phyloP scores from a whole-genome alignment of 2,888 invertebrate species.

The Caradrina kadenii region DNA sequence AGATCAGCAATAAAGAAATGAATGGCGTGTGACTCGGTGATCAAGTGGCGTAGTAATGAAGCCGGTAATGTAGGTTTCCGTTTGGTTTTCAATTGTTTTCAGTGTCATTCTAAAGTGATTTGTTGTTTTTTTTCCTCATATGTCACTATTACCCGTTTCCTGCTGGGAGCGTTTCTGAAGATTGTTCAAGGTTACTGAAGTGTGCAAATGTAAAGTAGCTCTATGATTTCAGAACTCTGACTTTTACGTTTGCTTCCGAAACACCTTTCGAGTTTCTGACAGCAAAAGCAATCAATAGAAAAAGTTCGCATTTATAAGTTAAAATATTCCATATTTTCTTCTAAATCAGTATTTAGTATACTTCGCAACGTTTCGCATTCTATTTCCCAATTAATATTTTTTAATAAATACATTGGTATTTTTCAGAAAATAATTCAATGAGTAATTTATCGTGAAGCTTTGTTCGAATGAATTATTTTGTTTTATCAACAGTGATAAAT shows the following conservation, averaged over 20 bases:
- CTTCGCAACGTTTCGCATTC: not conserved
- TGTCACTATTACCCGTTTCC: not conserved
- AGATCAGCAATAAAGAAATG: conserved; percentile 48
- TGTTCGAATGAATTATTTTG: not conserved
- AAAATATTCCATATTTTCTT: no score
- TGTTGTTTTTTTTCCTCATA: conserved; percentile 32
- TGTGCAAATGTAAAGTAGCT: not conserved
- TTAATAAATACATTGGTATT: not conserved
- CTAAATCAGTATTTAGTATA: not conserved
- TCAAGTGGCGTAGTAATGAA: conserved; percentile 31
- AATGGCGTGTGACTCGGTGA: conserved; percentile 14
- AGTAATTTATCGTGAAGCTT: not conserved
- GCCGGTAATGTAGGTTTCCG: conserved; percentile 36
- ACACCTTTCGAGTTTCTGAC: no score
- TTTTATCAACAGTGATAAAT: not conserved
- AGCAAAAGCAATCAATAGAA: not conserved
- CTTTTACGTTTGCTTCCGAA: no score
- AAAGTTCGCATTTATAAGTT: not conserved
- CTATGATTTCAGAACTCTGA: not conserved
- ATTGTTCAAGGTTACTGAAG: not conserved
- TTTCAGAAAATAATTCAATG: not conserved
- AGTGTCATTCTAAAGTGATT: conserved; percentile 18
- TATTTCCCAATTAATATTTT: not conserved
- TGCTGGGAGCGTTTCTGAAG: not conserved
- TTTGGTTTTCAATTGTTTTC: conserved; percentile 42